Base-by-base conservation (phyloP, 2,113 vertebrate species). In the Microtus pennsylvanicus region DNA sequence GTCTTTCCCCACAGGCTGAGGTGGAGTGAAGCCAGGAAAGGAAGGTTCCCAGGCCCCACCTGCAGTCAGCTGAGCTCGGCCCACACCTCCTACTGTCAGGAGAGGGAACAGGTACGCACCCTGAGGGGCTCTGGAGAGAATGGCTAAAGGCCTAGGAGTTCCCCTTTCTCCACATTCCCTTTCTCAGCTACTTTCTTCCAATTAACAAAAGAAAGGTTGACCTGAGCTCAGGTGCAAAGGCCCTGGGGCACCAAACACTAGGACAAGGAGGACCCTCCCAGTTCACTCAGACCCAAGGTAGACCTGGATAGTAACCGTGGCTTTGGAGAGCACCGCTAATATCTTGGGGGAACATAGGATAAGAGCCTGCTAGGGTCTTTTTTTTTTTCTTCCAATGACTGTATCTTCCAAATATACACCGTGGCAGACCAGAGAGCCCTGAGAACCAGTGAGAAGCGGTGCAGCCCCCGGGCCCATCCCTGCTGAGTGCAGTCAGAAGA, bases 61-160 rank as follows among this genome's bases (percentile, higher is more conserved):
- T 74, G 22, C 8, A 9, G 45, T 50, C 11, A 80, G 69, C 67
- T 55, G 22, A 75, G 70, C 70, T n/a, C 16, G n/a, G 70, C 67
- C 87, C 87, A 58, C 72, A 89, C 87, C 72, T 89, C n/a, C 87
- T 45, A 19, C 87, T 89, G 87, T 76, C 52, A 5, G 28, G n/a
- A 74, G n/a, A 75, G 16, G n/a, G 87, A 89, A 58, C 24, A 55
- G n/a, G 52, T 26, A 14, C 17, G 14, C 52, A 30, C 35, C 87
- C 70, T 58, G 69, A 72, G 87, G 87, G 42, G 33, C 63, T 47
- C 28, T 22, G 33, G 24, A 58, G 90, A 83, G 65, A 61, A 61
- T 13, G 63, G 28, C 3, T 30, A 13, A 35, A 22, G 9, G 42
- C 45, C 75, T 16, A 17, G n/a, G 61, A 65, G 50, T 21, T 69